A percentile compares a stretch with the other conserved stretches of the same genome.
These are phyloP conservation scores for Valencia hispanica DNA, from an alignment of 2,797 vertebrate genomes.

Conservation along the genomic window DNA sequence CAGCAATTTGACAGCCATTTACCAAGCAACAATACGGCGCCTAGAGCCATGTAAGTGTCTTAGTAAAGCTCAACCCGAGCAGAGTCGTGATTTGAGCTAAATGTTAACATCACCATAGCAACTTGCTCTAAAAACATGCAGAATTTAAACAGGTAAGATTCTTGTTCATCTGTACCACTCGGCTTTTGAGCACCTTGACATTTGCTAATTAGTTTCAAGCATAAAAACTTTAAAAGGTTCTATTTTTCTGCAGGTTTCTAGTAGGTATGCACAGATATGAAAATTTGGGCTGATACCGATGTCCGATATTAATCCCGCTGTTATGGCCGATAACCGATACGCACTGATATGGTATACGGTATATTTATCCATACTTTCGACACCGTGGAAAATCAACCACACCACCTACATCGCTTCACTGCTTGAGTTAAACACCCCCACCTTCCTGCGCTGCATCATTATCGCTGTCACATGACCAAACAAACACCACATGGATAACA, in stretches of 20 bases:
- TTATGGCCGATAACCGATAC: too few relatives aligned
- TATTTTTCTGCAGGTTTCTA: background rate
- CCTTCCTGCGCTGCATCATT: too few relatives aligned
- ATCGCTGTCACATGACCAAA: too few relatives aligned
- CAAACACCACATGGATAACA: too few relatives aligned
- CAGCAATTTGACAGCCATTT: constrained; percentile 19
- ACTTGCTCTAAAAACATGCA: constrained; percentile 9
- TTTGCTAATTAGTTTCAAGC: background rate
- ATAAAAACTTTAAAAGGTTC: background rate
- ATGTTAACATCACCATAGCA: constrained; percentile 33
- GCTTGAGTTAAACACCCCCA: too few relatives aligned
- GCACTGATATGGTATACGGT: too few relatives aligned
- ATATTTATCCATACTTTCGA: too few relatives aligned
- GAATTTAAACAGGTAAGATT: constrained; percentile 10
- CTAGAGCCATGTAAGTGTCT: constrained; percentile 1
- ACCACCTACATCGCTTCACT: too few relatives aligned
- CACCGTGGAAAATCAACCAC: too few relatives aligned
- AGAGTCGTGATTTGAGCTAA: constrained; percentile 17
- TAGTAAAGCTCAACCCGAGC: constrained; percentile 14
- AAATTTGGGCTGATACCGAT: too few relatives aligned
- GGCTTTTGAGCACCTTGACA: background rate
- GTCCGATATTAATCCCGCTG: too few relatives aligned
- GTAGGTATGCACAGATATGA: too few relatives aligned
- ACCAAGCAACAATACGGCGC: background rate
- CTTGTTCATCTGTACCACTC: background rate